Evolutionary conservation across 2,113 vertebrate species (phyloP).

Genomic region (Camarhynchus parvulus): DNA sequence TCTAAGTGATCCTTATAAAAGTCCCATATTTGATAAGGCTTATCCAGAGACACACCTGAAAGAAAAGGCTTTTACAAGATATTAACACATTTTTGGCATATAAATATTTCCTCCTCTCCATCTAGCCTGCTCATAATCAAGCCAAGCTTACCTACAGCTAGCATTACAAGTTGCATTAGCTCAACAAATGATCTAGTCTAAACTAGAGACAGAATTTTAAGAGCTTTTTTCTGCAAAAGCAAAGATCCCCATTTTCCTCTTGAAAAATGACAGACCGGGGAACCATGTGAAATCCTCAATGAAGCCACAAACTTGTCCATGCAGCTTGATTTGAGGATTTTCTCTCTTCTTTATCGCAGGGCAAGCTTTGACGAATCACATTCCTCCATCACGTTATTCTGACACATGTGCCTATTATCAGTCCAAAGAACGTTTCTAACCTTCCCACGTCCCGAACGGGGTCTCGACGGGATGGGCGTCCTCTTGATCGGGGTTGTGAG

Average conservation of each 20-base stretch:
- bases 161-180: conserved; percentile 62
- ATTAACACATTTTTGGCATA: conserved; percentile 86
- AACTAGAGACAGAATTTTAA: conserved; percentile 68
- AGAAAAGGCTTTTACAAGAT: conserved; percentile 94
- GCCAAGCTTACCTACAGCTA: conserved; percentile 77
- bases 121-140: conserved; percentile 75
- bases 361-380: conserved; percentile 85
- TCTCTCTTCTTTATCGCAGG: conserved; percentile 87
- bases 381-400: conserved; percentile 91
- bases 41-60: conserved; percentile 92
- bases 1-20: conserved; percentile 89
- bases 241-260: conserved; percentile 83
- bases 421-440: conserved; percentile 99
- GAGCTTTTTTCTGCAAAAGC: conserved; percentile 76
- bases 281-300: conserved; percentile 88
- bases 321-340: conserved; percentile 92
- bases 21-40: conserved; percentile 89
- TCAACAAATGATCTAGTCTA: conserved; percentile 71
- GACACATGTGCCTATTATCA: conserved; percentile 89
- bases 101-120: conserved; percentile 77
- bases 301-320: conserved; percentile 90
- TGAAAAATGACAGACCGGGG: conserved; percentile 80
- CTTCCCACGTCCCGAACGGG: conserved; percentile 97
- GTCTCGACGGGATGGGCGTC: conserved; percentile 88
- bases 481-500: conserved; percentile 92